Conservation (phyloP, 2,888 invertebrate genomes). For the Malachius bipustulatus region DNA sequence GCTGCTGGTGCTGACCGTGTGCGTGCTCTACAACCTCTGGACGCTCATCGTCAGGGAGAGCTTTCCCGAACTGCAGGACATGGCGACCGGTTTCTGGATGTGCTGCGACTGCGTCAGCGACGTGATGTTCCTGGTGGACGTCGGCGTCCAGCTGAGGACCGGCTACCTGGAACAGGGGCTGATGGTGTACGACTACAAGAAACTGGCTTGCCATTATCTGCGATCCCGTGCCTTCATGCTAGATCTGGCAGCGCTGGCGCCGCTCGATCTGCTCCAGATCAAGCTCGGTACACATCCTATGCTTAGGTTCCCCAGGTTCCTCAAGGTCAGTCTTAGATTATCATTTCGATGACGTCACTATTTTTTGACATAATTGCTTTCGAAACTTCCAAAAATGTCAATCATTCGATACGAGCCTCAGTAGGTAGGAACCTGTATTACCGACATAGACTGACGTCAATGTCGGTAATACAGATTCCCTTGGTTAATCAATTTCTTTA, state of each 20-base stretch:
- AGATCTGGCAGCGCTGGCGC: constrained; percentile 71
- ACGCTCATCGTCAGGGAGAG: constrained; percentile 90
- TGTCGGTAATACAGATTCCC: too few relatives aligned
- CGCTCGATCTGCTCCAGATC: constrained; percentile 78
- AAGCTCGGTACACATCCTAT: constrained; percentile 71
- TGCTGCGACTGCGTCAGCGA: constrained; percentile 77
- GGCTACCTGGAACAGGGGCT: constrained; percentile 92
- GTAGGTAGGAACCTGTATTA: too few relatives aligned
- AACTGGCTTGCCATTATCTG: constrained; percentile 80
- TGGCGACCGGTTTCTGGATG: constrained; percentile 66
- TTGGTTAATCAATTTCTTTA: too few relatives aligned
- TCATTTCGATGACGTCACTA: too few relatives aligned
- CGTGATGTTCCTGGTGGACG: constrained; percentile 75
- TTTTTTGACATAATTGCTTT: too few relatives aligned
- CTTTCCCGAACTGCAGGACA: constrained; percentile 74
- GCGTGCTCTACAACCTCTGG: constrained; percentile 92
- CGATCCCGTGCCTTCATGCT: constrained; percentile 73
- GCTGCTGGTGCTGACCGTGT: constrained; percentile 78
- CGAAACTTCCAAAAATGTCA: too few relatives aligned
- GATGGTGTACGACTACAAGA: constrained; percentile 86
- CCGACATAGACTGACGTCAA: too few relatives aligned
- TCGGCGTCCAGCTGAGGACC: constrained; percentile 83
- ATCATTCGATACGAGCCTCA: too few relatives aligned
- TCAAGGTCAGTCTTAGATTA: constrained; percentile 61
- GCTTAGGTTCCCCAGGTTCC: constrained; percentile 76